Base-by-base conservation (phyloP, 2,888 invertebrate genomes). In the Cloeon dipterum region DNA sequence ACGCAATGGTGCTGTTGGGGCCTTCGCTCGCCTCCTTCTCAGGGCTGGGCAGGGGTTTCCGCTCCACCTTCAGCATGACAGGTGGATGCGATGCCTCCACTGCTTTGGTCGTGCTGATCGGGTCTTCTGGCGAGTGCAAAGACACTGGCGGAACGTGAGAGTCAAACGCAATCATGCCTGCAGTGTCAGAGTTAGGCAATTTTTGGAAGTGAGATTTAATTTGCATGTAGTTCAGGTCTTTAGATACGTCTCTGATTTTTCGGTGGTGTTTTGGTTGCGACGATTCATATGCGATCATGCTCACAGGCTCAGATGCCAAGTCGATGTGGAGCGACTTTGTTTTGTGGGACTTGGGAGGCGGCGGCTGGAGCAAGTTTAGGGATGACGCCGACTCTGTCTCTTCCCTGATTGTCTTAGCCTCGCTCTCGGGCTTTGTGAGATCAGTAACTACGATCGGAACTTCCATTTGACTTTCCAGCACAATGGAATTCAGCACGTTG, bases 241-340 rank as follows among this genome's bases (percentile, higher is more conserved):
- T 29, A n/a, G 25, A 8, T 23, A 23, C 25, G n/a, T 29, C 29
- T 29, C 29, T 29, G 16, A 29, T 29, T 29, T 29, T 29, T n/a
- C 29, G 7, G 29, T 29, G 29, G 16, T 29, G 29, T 16, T 29
- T 29, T 8, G 29, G 29, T 29, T 29, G 29, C 7, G 29, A 5
- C 7, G 29, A 13, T 14, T 29, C 29, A 16, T 14, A 29, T 5
- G 29, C 29, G 8, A 29, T 29, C 29, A 29, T 29, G n/a, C 29
- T 29, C 5, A 29, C 5, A 29, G 29, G 29, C 5, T 29, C 29
- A n/a, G n/a, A 16, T 7, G 13, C 29, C 7, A 8, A 8, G 8
- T 10, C 25, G 8, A 29, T 5, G 16, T 29, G 29, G 16, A n/a
- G n/a, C 7, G 16, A 13, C 16, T 29, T 29, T 16, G 29, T 11